Percentiles rank a stretch among this genome's conserved stretches.
Conservation (phyloP, 2,113 vertebrate genomes). For the Aspiorhynchus laticeps region DNA sequence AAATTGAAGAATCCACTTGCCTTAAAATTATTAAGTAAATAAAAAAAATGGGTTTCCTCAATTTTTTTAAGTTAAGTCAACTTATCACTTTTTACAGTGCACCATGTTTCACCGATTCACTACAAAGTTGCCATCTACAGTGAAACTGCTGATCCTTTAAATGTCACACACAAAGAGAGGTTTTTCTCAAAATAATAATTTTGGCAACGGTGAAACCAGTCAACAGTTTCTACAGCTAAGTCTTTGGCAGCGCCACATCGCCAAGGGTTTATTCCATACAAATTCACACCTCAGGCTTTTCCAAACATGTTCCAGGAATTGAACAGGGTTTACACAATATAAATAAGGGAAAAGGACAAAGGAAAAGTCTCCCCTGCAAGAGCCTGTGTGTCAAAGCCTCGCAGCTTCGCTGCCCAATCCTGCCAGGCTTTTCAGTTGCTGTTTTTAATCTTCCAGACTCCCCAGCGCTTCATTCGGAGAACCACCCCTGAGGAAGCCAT, state of each 20-base stretch:
- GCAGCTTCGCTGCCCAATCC: conserved; percentile 32
- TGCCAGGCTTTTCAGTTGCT: conserved; percentile 49
- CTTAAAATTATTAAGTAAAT: too few species aligned
- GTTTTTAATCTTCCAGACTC: conserved; percentile 47
- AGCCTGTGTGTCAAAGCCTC: conserved; percentile 47
- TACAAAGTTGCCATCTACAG: not conserved
- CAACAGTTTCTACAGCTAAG: conserved; percentile 29
- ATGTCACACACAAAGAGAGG: not conserved
- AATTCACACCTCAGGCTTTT: conserved; percentile 37
- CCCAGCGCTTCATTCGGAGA: conserved; percentile 62
- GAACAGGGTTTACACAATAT: conserved; percentile 37
- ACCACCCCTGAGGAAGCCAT: conserved; percentile 54
- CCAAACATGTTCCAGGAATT: conserved; percentile 45
- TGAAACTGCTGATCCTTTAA: not conserved
- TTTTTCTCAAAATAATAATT: conserved; percentile 17
- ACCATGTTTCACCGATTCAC: not conserved
- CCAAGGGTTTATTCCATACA: conserved; percentile 36
- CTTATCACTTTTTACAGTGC: too few species aligned
- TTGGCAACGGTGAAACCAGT: not conserved
- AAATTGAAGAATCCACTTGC: too few species aligned
- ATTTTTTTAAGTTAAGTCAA: too few species aligned
- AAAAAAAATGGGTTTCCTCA: too few species aligned
- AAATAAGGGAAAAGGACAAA: conserved; percentile 50
- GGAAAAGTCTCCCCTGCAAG: conserved; percentile 46
- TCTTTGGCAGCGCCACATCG: conserved; percentile 34